A percentile compares a stretch with the other conserved stretches of the same genome.
Conservation (phyloP, 2,113 vertebrate genomes). For the Microtus pennsylvanicus region DNA sequence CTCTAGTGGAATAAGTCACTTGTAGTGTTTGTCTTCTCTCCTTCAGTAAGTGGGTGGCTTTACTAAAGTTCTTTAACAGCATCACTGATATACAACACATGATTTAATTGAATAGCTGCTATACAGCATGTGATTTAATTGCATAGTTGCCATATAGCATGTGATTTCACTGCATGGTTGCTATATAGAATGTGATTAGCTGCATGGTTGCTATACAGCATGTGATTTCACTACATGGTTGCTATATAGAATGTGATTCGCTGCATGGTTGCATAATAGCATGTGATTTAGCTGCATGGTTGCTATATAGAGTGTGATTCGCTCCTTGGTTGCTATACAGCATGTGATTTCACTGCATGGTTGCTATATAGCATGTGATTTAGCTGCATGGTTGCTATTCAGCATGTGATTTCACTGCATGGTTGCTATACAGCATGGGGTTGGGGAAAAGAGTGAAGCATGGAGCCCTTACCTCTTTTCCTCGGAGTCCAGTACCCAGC, state of each 20-base stretch:
- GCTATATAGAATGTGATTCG: background rate
- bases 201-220: background rate
- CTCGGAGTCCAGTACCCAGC: constrained; percentile 94
- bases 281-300: background rate
- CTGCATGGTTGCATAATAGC: background rate
- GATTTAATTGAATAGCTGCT: background rate
- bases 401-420: background rate
- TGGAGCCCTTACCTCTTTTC: constrained; percentile 90
- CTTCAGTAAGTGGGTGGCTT: background rate
- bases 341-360: background rate
- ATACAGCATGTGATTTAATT: background rate
- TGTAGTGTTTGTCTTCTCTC: background rate
- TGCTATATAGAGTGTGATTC: background rate
- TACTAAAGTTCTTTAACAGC: background rate
- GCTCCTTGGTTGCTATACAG: too few relatives aligned
- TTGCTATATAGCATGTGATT: background rate
- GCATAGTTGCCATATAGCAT: background rate
- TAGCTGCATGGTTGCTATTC: too few relatives aligned
- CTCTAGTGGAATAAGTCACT: background rate
- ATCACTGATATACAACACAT: background rate
- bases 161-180: background rate
- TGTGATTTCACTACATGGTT: background rate
- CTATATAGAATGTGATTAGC: background rate
- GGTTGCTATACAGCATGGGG: background rate
- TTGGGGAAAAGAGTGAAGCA: background rate